A percentile compares a stretch with the other conserved stretches of the same genome.
Conservation (phyloP, 1,140 invertebrate species). For the Stratiolaelaps scimitus region DNA sequence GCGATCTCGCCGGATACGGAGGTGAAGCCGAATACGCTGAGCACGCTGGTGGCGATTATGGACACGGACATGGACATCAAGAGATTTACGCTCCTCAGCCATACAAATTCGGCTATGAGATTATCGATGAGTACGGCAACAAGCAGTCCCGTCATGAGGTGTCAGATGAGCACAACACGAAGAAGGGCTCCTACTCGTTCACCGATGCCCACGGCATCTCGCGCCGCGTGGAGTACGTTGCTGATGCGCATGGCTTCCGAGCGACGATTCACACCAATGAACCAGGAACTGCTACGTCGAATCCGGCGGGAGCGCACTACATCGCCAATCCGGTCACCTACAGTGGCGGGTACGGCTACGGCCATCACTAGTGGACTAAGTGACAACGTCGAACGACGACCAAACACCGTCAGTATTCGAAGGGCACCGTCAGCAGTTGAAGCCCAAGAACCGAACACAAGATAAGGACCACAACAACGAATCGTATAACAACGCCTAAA, state of each 20-base stretch:
- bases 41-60: no score
- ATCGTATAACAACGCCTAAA: no score
- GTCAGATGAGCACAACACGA: constrained; percentile 33
- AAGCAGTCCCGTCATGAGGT: constrained; percentile 34
- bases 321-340: constrained; percentile 29
- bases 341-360: background rate
- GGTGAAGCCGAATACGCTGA: no score
- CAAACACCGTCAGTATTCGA: background rate
- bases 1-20: no score
- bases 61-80: background rate
- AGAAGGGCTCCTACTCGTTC: constrained; percentile 33
- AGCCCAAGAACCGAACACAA: no score
- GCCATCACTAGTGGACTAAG: background rate
- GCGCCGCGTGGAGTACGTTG: constrained; percentile 34
- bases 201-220: constrained; percentile 33
- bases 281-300: constrained; percentile 32
- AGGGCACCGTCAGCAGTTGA: no score
- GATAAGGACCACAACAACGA: no score
- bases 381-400: background rate
- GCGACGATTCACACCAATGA: constrained; percentile 35
- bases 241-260: constrained; percentile 34
- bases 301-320: constrained; percentile 31
- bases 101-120: constrained; percentile 35
- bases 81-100: constrained; percentile 32
- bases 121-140: constrained; percentile 35